Percentiles rank a stretch among this genome's conserved stretches.
Evolutionary conservation across 2,888 invertebrate species (phyloP).

Genomic region (Fragum sueziense): DNA sequence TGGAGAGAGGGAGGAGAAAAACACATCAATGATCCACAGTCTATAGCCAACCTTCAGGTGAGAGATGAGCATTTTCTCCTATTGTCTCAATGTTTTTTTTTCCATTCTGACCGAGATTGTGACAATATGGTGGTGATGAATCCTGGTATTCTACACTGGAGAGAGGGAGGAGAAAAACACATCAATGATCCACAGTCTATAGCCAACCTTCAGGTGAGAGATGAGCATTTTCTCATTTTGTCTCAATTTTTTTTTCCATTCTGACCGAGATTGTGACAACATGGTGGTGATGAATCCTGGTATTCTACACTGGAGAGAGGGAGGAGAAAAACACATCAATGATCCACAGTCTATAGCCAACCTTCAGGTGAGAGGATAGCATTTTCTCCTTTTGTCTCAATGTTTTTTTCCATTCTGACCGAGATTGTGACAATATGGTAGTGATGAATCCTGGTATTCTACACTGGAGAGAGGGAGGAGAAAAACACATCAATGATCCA

Average conservation of each 20-base stretch:
- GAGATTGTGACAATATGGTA: slow-evolving; percentile 88
- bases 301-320: slow-evolving; percentile 97
- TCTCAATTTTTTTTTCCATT: too few relatives aligned
- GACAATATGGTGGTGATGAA: slow-evolving; percentile 91
- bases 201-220: slow-evolving; percentile 90
- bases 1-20: slow-evolving; percentile 98
- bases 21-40: slow-evolving; percentile 97
- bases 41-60: slow-evolving; percentile 90
- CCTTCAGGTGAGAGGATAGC: too few relatives aligned
- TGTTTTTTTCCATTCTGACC: slow-evolving; percentile 87
- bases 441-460: slow-evolving; percentile 95
- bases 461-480: slow-evolving; percentile 98
- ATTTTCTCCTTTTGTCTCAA: too few relatives aligned
- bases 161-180: slow-evolving; percentile 97
- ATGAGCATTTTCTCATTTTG: too few relatives aligned
- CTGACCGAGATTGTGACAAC: slow-evolving; percentile 87
- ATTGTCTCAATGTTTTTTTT: too few relatives aligned
- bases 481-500: slow-evolving; percentile 99
- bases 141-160: slow-evolving; percentile 98
- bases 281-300: slow-evolving; percentile 94
- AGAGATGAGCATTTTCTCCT: too few relatives aligned
- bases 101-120: slow-evolving; percentile 86
- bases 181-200: slow-evolving; percentile 96
- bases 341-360: slow-evolving; percentile 94
- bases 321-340: slow-evolving; percentile 98